Evolutionary conservation across 2,888 invertebrate genomes (phyloP), one percentile per base, ranked within the genome.

Genomic region (Lathronympha strigana): DNA sequence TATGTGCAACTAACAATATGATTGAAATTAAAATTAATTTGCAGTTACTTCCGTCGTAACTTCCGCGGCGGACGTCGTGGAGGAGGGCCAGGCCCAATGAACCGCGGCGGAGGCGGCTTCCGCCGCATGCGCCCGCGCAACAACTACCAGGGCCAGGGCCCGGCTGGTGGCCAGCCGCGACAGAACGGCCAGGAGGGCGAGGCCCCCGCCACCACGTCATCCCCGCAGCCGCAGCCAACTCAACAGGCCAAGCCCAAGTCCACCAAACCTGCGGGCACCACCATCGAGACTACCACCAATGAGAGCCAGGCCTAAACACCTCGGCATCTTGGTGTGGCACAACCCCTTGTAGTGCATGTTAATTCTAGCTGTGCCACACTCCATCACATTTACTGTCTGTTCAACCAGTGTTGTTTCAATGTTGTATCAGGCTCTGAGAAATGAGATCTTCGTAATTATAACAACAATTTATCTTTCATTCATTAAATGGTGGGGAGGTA

Each of bases 11-110:
- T 28, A 5, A 19, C 17, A 51, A 31, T 2, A 33, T 13, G 13
- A 31, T 31, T 50, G 5, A 31, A 50, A 53, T 53, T 6, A n/a
- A 4, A 28, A 13, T 43, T 15, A 33, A 6, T 28, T 57, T 60
- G 93, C 78, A 94, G 95, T 77, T 96, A 94, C 88, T 95, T 94
- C 94, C 95, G 95, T 77, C 95, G 95, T 73, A 95, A 96, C 83
- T 95, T 94, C 93, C 94, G 95, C 72, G 95, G 95, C 53, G 94
- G 95, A 73, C 92, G 94, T 72, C 94, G 94, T 21, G 86, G 90
- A 49, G 87, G 81, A 50, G 88, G 87, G 2, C 83, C 88, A 1
- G 88, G 89, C 36, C 87, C 88, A 2, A 84, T 88, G 86, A 88
- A 87, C 76, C 88, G 89, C 70, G 86, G 73, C 38, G 80, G 90